Evolutionary conservation across 2,113 vertebrate genomes (phyloP).

Genomic region (Dipodomys ordii): DNA sequence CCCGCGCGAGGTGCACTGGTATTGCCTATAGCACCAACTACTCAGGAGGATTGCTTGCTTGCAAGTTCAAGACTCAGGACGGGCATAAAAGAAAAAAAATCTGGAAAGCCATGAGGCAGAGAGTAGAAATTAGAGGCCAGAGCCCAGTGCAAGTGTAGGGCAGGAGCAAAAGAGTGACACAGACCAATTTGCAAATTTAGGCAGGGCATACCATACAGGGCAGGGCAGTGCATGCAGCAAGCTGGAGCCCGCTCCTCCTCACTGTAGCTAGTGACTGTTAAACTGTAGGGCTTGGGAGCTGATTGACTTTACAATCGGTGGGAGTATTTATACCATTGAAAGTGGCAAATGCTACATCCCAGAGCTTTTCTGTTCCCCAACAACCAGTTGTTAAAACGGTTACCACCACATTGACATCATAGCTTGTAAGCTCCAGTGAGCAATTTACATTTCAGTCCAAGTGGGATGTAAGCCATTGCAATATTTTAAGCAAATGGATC

Average conservation of each 20-base stretch:
- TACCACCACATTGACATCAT: not conserved
- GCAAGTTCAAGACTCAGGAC: too few relatives aligned
- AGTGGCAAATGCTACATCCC: not conserved
- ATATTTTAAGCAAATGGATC: slow-evolving; percentile 20
- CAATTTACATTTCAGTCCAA: slow-evolving; percentile 10
- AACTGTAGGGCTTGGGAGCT: not conserved
- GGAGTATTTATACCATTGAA: not conserved
- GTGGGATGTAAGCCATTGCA: not conserved
- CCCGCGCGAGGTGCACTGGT: too few relatives aligned
- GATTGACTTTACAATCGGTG: not conserved
- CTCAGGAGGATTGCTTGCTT: too few relatives aligned
- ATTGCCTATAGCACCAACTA: too few relatives aligned
- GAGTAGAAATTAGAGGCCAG: not conserved
- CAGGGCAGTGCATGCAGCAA: not conserved
- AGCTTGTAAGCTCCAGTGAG: not conserved
- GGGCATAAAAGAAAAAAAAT: not conserved
- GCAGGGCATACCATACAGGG: not conserved
- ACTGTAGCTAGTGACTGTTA: not conserved
- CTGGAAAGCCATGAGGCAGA: not conserved
- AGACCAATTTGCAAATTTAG: not conserved
- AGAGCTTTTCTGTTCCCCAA: not conserved
- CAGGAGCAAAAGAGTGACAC: not conserved
- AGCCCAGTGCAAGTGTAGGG: not conserved
- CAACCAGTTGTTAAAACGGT: slow-evolving; percentile 36
- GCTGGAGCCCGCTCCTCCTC: not conserved